Percentiles rank a stretch among this genome's conserved stretches.
phyloP scores from a whole-genome alignment of 2,797 vertebrate species.

The Uromys caudimaculatus region DNA sequence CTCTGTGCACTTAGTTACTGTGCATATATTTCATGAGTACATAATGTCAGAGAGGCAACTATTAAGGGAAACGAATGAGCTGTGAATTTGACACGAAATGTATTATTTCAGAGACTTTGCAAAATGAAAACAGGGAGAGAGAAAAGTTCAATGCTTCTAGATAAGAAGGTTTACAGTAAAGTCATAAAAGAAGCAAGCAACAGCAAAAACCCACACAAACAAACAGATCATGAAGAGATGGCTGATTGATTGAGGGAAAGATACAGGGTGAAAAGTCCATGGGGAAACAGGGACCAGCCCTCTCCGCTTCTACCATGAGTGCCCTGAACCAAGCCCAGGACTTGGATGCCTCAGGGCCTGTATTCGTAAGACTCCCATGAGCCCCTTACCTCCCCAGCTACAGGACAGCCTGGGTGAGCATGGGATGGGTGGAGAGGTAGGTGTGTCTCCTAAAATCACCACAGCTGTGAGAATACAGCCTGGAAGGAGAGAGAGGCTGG shows the following conservation, averaged over 20 bases:
- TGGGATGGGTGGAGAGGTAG: not conserved
- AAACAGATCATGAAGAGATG: not conserved
- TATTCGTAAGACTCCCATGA: not conserved
- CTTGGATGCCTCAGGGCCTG: not conserved
- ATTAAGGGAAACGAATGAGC: slow-evolving; percentile 8
- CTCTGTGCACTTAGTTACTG: not conserved
- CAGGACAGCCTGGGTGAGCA: not conserved
- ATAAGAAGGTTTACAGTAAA: not conserved
- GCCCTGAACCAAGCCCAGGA: not conserved
- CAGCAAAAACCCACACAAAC: not conserved
- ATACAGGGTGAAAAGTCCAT: not conserved
- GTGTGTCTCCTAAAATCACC: not conserved
- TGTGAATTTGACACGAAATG: not conserved
- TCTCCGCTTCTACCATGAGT: not conserved
- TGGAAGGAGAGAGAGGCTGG: not conserved
- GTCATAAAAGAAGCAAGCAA: not conserved
- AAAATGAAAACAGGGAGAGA: not conserved
- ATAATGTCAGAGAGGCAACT: slow-evolving; percentile 10
- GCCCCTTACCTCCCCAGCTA: not conserved
- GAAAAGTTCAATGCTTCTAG: not conserved
- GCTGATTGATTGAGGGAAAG: not conserved
- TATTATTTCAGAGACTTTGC: not conserved
- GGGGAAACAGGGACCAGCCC: not conserved
- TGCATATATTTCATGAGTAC: not conserved
- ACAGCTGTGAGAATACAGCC: not conserved